phyloP scores from a whole-genome alignment of 2,113 vertebrate species.

The Atractosteus spatula region DNA sequence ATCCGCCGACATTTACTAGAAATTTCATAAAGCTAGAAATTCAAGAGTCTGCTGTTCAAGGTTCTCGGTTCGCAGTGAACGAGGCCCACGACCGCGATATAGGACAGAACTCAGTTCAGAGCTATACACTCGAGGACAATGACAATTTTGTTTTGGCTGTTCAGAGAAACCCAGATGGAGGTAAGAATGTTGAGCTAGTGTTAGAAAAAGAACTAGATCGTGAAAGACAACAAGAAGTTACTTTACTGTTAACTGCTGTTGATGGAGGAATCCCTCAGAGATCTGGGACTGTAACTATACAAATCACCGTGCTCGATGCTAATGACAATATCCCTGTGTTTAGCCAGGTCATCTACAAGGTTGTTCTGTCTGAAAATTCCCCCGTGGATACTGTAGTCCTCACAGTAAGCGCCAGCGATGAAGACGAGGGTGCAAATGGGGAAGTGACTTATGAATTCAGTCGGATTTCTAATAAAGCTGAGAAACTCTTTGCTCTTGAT shows the following conservation, averaged over 20 bases:
- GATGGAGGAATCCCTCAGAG: constrained; percentile 57
- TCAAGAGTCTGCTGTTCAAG: constrained; percentile 35
- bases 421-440: constrained; percentile 67
- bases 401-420: constrained; percentile 64
- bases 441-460: constrained; percentile 67
- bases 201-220: constrained; percentile 55
- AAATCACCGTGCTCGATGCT: constrained; percentile 36
- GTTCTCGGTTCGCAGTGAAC: constrained; percentile 58
- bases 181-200: constrained; percentile 48
- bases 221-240: constrained; percentile 36
- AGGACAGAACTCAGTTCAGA: constrained; percentile 58
- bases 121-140: constrained; percentile 52
- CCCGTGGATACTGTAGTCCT: constrained; percentile 38
- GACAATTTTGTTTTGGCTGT: constrained; percentile 53
- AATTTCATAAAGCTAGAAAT: constrained; percentile 51
- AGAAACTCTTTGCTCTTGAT: constrained; percentile 57
- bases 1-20: constrained; percentile 55
- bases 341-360: constrained; percentile 41
- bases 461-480: constrained; percentile 49
- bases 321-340: constrained; percentile 46
- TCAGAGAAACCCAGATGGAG: constrained; percentile 40
- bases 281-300: constrained; percentile 39
- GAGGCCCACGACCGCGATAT: constrained; percentile 64
- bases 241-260: constrained; percentile 44
- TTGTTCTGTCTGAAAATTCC: constrained; percentile 44